Percentiles rank a stretch among this genome's conserved stretches.
Evolutionary conservation across 2,113 vertebrate species (phyloP).

Genomic region (Pachycephala philippinensis): DNA sequence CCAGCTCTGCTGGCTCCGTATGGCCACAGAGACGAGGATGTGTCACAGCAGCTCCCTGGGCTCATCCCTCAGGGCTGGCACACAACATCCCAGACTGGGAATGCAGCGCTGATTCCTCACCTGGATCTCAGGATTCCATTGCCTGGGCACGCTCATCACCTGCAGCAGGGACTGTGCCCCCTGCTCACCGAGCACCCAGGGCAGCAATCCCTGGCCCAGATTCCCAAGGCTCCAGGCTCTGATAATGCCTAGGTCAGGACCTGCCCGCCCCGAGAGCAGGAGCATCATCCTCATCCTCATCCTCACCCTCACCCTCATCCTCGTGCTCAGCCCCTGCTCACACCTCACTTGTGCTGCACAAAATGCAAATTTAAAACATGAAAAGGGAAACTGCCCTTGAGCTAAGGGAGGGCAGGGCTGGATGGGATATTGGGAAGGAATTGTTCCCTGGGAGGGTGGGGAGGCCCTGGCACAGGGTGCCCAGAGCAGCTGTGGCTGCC

Average conservation of each 20-base stretch:
- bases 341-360: neutral
- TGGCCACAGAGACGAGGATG: fast-evolving
- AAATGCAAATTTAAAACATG: neutral
- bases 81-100: neutral
- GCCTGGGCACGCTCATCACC: neutral
- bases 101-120: fast-evolving
- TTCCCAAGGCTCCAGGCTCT: neutral
- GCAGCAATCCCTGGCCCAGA: neutral
- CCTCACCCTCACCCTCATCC: neutral
- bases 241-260: fast-evolving
- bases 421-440: neutral
- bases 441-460: neutral
- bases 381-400: neutral
- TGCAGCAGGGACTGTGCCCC: neutral
- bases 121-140: fast-evolving
- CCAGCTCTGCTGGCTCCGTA: neutral
- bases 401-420: neutral
- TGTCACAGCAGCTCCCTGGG: neutral
- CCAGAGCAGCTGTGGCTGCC: neutral
- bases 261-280: fast-evolving
- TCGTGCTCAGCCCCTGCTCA: neutral
- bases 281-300: neutral
- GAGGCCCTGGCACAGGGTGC: neutral
- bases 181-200: neutral
- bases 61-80: neutral